These are phyloP conservation scores for Callipepla squamata DNA, from an alignment of 2,113 vertebrate genomes.

Conservation along the genomic window DNA sequence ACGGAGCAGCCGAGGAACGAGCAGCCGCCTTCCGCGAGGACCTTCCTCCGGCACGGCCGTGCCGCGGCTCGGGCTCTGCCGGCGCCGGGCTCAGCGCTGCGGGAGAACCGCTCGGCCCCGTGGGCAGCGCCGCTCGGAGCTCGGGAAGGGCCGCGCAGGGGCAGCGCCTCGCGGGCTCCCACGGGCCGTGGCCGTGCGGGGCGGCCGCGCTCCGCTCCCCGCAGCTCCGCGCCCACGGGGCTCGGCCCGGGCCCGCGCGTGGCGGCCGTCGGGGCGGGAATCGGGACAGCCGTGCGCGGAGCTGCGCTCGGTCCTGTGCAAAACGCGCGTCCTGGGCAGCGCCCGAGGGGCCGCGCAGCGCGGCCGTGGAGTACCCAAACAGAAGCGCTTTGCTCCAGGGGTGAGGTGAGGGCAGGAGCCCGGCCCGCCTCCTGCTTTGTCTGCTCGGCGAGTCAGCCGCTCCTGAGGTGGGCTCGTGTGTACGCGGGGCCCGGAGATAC, in stretches of 20 bases:
- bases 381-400: constrained; percentile 53
- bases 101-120: too few relatives aligned
- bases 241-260: background rate
- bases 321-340: constrained; percentile 49
- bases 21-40: too few relatives aligned
- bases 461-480: constrained; percentile 2
- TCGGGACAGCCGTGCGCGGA: constrained; percentile 61
- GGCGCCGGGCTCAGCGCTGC: too few relatives aligned
- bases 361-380: constrained; percentile 49
- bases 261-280: constrained; percentile 53
- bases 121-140: too few relatives aligned
- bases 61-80: too few relatives aligned
- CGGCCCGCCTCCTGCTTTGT: constrained; percentile 42
- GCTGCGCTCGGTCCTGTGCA: constrained; percentile 66
- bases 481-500: constrained; percentile 44
- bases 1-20: too few relatives aligned
- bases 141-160: too few relatives aligned
- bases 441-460: constrained; percentile 10
- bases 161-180: too few relatives aligned
- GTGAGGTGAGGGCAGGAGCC: constrained; percentile 58
- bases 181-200: too few relatives aligned
- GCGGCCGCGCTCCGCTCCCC: too few relatives aligned
- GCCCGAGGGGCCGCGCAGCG: constrained; percentile 50
- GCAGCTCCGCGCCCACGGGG: too few relatives aligned
- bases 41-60: too few relatives aligned